phyloP scores from a whole-genome alignment of 2,888 invertebrate species.

The Caenorhabditis sp. region DNA sequence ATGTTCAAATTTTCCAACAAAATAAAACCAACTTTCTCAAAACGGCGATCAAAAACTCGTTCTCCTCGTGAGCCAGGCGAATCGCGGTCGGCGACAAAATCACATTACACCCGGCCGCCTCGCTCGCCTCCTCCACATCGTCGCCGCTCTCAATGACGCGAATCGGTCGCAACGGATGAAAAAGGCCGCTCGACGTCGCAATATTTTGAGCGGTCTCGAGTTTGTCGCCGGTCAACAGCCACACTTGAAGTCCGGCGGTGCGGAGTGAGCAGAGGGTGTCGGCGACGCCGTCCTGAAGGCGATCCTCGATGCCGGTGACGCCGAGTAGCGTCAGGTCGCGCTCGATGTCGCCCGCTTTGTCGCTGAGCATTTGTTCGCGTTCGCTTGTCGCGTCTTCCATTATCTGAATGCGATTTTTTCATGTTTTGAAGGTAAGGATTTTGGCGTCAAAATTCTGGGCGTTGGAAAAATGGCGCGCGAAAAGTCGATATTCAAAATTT shows the following conservation, averaged over 20 bases:
- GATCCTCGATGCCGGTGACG: conserved; percentile 76
- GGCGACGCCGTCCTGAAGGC: conserved; percentile 83
- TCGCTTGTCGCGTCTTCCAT: conserved; percentile 59
- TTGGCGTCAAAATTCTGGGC: too few species aligned
- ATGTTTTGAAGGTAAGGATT: too few species aligned
- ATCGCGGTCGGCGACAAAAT: conserved; percentile 57
- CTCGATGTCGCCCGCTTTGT: conserved; percentile 83
- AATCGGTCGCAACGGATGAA: conserved; percentile 72
- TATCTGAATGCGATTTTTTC: conserved; percentile 71
- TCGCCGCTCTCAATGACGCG: conserved; percentile 18
- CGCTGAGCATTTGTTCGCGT: conserved; percentile 80
- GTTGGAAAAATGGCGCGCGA: too few species aligned
- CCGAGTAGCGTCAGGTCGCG: conserved; percentile 80
- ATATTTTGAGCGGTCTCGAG: conserved; percentile 95
- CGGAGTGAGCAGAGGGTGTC: conserved; percentile 83
- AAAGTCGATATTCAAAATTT: too few species aligned
- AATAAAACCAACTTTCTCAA: conserved; percentile 30
- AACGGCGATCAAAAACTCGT: conserved; percentile 37
- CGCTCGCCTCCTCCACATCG: conserved; percentile 35
- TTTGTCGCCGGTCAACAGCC: conserved; percentile 87
- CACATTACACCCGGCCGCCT: conserved; percentile 42
- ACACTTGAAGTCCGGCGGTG: conserved; percentile 74
- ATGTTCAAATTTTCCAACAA: conserved; percentile 6
- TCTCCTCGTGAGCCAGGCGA: conserved; percentile 89
- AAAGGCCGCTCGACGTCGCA: conserved; percentile 88